Conservation (phyloP, 2,888 invertebrate genomes). For the Craniophora ligustri region DNA sequence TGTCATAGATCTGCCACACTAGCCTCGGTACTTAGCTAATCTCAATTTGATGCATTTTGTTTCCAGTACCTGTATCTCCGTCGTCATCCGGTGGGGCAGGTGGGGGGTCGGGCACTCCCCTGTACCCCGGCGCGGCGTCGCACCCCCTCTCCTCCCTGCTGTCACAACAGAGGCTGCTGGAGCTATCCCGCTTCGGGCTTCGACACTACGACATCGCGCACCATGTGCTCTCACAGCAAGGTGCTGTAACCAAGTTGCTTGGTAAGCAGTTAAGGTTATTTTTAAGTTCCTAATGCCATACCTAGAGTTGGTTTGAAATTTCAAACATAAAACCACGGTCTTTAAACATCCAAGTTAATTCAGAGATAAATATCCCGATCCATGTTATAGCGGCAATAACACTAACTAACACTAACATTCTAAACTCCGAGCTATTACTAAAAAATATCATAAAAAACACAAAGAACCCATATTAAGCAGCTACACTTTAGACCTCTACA, state of each 20-base stretch:
- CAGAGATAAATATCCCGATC: no score
- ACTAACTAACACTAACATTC: no score
- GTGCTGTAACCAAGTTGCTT: constrained; percentile 96
- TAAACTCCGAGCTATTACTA: no score
- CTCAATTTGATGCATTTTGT: constrained; percentile 28
- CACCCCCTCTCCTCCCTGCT: constrained; percentile 92
- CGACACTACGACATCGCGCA: constrained; percentile 97
- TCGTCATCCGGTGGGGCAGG: constrained; percentile 85
- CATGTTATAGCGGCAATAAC: no score
- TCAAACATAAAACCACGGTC: no score
- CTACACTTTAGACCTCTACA: no score
- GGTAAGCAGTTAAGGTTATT: constrained; percentile 89
- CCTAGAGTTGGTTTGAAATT: background rate
- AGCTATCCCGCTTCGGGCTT: constrained; percentile 93
- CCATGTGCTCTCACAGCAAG: constrained; percentile 96
- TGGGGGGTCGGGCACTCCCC: constrained; percentile 80
- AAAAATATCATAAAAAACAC: no score
- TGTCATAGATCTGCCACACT: no score
- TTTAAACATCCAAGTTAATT: no score
- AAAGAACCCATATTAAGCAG: no score
- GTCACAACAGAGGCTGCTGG: constrained; percentile 94
- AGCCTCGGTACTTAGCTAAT: background rate
- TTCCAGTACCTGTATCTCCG: constrained; percentile 88
- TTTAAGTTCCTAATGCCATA: constrained; percentile 13
- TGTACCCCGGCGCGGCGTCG: constrained; percentile 83